These are phyloP conservation scores for Hephaestus fuliginosus DNA, from an alignment of 2,797 vertebrate species.

Conservation along the genomic window DNA sequence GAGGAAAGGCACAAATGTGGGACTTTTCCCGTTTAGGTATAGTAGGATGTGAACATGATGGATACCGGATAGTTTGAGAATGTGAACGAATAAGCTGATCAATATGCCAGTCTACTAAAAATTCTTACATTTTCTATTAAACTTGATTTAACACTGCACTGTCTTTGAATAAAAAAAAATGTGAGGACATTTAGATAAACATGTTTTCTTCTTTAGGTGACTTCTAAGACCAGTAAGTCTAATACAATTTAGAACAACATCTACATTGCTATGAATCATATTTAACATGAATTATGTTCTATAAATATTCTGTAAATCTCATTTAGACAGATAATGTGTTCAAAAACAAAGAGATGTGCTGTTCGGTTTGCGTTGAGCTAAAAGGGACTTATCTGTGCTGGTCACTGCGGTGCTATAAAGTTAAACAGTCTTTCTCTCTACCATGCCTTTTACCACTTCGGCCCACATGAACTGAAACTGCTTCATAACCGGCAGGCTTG, in stretches of 20 bases:
- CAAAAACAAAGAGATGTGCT: background rate
- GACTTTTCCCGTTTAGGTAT: background rate
- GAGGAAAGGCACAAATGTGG: background rate
- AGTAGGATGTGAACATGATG: background rate
- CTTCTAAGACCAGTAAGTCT: background rate
- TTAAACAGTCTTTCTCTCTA: slow-evolving; percentile 20
- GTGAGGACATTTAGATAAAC: background rate
- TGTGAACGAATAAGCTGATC: background rate
- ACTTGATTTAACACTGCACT: background rate
- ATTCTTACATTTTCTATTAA: background rate
- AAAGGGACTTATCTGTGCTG: background rate
- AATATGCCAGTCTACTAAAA: background rate
- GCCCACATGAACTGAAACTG: slow-evolving; percentile 34
- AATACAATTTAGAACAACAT: background rate
- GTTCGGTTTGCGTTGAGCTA: background rate
- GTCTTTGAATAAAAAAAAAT: background rate
- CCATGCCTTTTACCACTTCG: slow-evolving; percentile 22
- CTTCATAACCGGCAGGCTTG: slow-evolving; percentile 59
- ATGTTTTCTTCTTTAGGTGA: background rate
- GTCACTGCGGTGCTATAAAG: slow-evolving; percentile 2
- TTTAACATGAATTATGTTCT: slow-evolving; percentile 35
- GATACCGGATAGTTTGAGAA: background rate
- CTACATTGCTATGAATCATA: slow-evolving; percentile 11
- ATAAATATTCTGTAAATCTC: slow-evolving; percentile 50
- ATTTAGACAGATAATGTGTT: slow-evolving; percentile 18